A percentile compares a stretch with the other conserved stretches of the same genome.
Evolutionary conservation across 92 coral and sea anemone species (phyloP).

Genomic region (Epizoanthus stellaris): DNA sequence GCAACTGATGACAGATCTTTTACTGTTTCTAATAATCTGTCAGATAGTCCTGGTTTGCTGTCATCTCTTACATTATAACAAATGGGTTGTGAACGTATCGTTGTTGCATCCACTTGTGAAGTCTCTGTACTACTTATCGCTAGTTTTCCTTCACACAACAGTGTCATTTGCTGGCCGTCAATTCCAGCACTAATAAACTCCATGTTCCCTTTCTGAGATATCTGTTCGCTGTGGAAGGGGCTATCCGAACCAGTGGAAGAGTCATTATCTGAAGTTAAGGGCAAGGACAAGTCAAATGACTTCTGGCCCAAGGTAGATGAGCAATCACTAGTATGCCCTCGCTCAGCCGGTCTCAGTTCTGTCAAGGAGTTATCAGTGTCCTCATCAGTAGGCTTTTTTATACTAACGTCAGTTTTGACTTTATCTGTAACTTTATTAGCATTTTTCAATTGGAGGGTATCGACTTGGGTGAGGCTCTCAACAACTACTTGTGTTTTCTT

Average conservation of each 20-base stretch:
- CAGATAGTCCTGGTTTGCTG: no score
- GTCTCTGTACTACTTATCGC: background rate
- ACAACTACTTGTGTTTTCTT: background rate
- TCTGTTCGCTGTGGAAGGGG: no score
- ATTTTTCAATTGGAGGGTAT: background rate
- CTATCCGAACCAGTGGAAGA: background rate
- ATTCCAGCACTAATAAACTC: background rate
- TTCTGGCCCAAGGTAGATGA: no score
- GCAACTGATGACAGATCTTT: no score
- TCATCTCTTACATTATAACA: background rate
- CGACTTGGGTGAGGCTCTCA: background rate
- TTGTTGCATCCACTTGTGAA: background rate
- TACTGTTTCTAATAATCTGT: no score
- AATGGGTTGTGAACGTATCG: no score
- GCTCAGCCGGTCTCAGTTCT: no score
- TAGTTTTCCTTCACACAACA: conserved; percentile 7
- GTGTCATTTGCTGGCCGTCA: background rate
- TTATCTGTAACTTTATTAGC: background rate
- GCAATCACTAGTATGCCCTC: no score
- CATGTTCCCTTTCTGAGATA: no score
- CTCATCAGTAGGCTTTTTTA: background rate
- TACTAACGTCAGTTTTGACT: background rate
- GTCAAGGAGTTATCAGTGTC: background rate
- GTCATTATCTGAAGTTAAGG: background rate
- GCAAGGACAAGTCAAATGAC: background rate